Evolutionary conservation across 2,888 invertebrate genomes (phyloP).

Genomic region (Clivina fossor): DNA sequence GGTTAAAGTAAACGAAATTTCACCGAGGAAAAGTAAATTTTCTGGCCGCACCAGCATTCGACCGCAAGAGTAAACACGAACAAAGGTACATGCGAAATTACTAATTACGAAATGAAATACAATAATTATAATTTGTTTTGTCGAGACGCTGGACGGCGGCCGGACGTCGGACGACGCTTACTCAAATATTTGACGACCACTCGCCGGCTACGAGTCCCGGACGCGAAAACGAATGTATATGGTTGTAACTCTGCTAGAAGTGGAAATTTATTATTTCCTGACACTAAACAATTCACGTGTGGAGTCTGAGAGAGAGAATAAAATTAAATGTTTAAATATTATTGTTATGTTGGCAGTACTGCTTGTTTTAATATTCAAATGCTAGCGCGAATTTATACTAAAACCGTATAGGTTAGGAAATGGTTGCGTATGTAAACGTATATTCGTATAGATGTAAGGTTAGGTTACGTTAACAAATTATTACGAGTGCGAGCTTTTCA

Average conservation of each 20-base stretch:
- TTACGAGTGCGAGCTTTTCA: too few relatives aligned
- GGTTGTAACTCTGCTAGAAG: neutral
- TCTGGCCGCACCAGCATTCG: constrained; percentile 26
- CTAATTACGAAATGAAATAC: constrained; percentile 34
- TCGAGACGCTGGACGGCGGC: constrained; percentile 18
- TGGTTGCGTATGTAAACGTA: neutral
- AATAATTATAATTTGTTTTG: constrained; percentile 34
- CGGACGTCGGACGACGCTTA: constrained; percentile 22
- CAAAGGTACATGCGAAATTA: constrained; percentile 31
- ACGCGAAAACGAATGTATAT: neutral
- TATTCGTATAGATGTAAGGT: neutral
- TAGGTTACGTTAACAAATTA: too few relatives aligned
- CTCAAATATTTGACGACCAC: constrained; percentile 33
- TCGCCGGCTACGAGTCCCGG: constrained; percentile 14
- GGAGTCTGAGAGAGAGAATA: constrained; percentile 12
- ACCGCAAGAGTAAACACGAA: constrained; percentile 30
- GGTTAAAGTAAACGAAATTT: constrained; percentile 22
- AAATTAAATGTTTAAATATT: constrained; percentile 34
- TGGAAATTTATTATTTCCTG: constrained; percentile 32
- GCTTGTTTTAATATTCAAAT: neutral
- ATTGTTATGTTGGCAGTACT: constrained; percentile 20
- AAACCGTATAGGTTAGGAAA: too few relatives aligned
- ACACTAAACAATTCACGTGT: constrained; percentile 25
- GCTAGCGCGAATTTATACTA: neutral
- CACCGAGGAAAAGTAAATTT: constrained; percentile 30